These are phyloP conservation scores for Saiga tatarica DNA, from an alignment of 2,113 vertebrate genomes.

Conservation along the genomic window DNA sequence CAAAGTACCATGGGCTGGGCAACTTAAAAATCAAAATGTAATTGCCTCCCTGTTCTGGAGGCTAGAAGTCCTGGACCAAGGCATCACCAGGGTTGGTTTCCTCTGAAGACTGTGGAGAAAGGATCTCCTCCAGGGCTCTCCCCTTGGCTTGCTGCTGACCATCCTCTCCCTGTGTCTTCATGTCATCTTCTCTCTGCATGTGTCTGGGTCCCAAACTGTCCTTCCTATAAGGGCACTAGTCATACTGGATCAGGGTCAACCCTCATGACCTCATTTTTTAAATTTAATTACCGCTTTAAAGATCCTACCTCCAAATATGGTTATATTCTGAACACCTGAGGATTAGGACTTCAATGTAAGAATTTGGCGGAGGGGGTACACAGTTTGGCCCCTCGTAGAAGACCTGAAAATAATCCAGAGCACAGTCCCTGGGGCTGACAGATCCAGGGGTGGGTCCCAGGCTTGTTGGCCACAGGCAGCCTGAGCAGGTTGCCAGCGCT, in stretches of 20 bases:
- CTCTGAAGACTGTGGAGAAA: neutral
- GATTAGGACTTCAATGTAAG: neutral
- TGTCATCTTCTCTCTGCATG: neutral
- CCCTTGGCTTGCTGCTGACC: neutral
- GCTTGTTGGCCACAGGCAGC: fast-evolving
- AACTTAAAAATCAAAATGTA: neutral
- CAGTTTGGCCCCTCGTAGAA: neutral
- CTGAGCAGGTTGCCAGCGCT: neutral
- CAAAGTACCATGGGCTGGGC: neutral
- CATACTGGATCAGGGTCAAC: neutral
- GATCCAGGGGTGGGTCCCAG: neutral
- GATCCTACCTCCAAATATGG: neutral
- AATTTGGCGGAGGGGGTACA: neutral
- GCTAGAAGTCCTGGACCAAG: neutral
- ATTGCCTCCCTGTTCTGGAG: neutral
- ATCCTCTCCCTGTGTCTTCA: neutral
- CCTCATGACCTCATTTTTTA: neutral
- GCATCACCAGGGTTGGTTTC: neutral
- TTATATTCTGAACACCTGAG: neutral
- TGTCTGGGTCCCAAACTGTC: neutral
- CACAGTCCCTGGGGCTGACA: neutral
- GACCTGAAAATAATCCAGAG: neutral
- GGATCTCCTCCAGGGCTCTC: too few relatives aligned
- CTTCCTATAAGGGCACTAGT: neutral
- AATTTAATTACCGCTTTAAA: neutral